Conservation (phyloP, 2,888 invertebrate genomes). For the Drosophila rellima region DNA sequence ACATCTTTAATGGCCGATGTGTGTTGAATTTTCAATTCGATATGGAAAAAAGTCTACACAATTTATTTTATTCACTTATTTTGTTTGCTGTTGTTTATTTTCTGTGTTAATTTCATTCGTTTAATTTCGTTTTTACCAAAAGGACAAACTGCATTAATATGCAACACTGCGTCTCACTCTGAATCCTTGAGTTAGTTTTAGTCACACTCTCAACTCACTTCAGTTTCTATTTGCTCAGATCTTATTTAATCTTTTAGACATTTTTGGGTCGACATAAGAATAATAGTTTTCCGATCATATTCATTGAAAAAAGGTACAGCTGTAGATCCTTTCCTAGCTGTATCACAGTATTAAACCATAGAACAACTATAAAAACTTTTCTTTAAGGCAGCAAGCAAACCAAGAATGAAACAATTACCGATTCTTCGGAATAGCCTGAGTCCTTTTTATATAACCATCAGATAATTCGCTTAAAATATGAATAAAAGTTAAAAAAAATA, state of each 20-base stretch:
- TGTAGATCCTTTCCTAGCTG: too few species aligned
- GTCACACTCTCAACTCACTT: background rate
- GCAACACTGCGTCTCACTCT: slow-evolving; percentile 17
- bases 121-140: slow-evolving; percentile 39
- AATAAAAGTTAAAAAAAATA: too few species aligned
- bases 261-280: too few species aligned
- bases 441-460: too few species aligned
- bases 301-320: too few species aligned
- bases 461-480: too few species aligned
- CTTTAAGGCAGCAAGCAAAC: too few species aligned
- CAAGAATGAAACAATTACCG: too few species aligned
- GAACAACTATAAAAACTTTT: too few species aligned
- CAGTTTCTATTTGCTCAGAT: background rate
- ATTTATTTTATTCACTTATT: slow-evolving; percentile 9
- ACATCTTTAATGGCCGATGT: slow-evolving; percentile 75
- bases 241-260: background rate
- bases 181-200: background rate
- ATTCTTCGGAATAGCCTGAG: too few species aligned
- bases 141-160: slow-evolving; percentile 39
- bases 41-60: slow-evolving; percentile 13
- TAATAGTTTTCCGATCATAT: too few species aligned
- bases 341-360: too few species aligned
- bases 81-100: slow-evolving; percentile 15
- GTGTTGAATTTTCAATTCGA: slow-evolving; percentile 62
- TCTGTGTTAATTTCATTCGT: slow-evolving; percentile 47